phyloP scores from a whole-genome alignment of 2,797 vertebrate species.

The Alauda arvensis region DNA sequence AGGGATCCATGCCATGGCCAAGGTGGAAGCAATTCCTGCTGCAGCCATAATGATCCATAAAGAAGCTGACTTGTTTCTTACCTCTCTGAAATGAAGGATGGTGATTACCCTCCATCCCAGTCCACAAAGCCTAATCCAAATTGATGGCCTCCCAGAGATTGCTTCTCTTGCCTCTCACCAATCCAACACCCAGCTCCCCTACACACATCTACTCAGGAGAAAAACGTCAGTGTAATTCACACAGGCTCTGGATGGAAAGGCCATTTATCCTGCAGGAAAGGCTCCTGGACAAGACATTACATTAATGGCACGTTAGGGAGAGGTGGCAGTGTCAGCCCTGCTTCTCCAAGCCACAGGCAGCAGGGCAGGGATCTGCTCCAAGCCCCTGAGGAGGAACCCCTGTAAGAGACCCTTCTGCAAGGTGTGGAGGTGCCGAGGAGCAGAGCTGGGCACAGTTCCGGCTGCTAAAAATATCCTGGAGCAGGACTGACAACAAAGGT shows the following conservation, averaged over 20 bases:
- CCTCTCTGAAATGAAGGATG: slow-evolving; percentile 44
- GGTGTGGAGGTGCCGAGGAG: neutral
- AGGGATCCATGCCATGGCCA: fast-evolving
- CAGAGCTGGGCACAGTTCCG: neutral
- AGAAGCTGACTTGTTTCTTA: slow-evolving; percentile 41
- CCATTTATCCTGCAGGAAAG: slow-evolving; percentile 8
- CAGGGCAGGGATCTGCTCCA: neutral
- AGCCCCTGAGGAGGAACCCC: neutral
- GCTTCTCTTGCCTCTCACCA: slow-evolving; percentile 5
- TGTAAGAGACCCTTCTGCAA: neutral
- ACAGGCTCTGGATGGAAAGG: neutral
- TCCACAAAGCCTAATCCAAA: slow-evolving; percentile 39
- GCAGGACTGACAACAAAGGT: neutral
- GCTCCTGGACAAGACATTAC: neutral
- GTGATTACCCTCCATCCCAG: slow-evolving; percentile 39
- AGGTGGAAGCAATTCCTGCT: slow-evolving; percentile 9
- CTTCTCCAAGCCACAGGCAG: neutral
- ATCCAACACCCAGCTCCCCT: neutral
- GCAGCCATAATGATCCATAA: slow-evolving; percentile 13
- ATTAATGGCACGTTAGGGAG: neutral
- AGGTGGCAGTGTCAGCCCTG: neutral
- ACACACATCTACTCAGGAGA: neutral
- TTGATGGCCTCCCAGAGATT: slow-evolving; percentile 23
- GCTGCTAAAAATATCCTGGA: neutral
- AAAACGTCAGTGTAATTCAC: slow-evolving; percentile 1